Evolutionary conservation across 2,113 vertebrate genomes (phyloP).

Genomic region (Gobio gobio): DNA sequence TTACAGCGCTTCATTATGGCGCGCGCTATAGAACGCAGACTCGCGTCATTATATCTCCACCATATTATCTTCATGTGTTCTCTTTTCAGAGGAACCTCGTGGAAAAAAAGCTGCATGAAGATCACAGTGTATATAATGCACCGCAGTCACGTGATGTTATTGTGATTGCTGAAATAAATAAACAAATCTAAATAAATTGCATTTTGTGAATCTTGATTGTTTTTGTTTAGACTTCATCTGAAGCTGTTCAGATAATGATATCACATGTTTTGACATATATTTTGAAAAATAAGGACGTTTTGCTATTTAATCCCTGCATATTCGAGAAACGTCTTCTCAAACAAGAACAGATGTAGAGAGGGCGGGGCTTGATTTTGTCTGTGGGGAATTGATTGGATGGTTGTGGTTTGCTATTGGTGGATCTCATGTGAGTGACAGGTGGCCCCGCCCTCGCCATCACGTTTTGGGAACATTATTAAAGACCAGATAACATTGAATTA

Average conservation of each 20-base stretch:
- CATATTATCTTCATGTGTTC: neutral
- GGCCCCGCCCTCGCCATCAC: too few species aligned
- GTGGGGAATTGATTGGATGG: too few species aligned
- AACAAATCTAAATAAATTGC: neutral
- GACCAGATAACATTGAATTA: too few species aligned
- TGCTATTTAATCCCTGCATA: too few species aligned
- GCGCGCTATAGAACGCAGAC: neutral
- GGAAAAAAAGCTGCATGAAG: too few species aligned
- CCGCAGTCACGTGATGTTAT: neutral
- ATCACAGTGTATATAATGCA: neutral
- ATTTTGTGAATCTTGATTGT: neutral
- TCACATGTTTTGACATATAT: neutral
- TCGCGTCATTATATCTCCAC: neutral
- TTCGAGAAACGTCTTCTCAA: too few species aligned
- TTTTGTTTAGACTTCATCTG: neutral
- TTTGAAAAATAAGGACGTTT: neutral
- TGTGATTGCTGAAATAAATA: too few species aligned
- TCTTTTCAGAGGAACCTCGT: neutral
- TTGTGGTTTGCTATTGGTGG: too few species aligned
- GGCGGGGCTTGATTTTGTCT: too few species aligned
- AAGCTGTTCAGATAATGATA: neutral
- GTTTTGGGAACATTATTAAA: too few species aligned
- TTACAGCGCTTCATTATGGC: slow-evolving; percentile 45
- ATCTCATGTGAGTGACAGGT: too few species aligned
- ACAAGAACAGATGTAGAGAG: too few species aligned